Evolutionary conservation across 1,140 invertebrate species (phyloP).

Genomic region (Oryctes rhinoceros): DNA sequence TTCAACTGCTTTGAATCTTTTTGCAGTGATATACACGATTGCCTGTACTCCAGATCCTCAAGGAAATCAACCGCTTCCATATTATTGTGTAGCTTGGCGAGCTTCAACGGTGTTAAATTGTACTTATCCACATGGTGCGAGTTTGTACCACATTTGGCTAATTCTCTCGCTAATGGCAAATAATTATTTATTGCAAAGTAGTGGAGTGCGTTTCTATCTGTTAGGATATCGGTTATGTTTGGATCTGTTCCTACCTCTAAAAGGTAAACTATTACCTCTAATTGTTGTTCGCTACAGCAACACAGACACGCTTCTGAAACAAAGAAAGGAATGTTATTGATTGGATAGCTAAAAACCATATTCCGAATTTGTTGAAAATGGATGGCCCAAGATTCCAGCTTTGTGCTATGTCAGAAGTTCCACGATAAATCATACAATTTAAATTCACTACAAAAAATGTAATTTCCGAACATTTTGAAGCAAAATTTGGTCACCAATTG

Average conservation of each 20-base stretch:
- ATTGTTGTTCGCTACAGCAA: constrained; percentile 23
- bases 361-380: too few relatives aligned
- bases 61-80: constrained; percentile 31
- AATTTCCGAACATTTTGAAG: too few relatives aligned
- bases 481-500: too few relatives aligned
- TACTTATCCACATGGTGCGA: constrained; percentile 38
- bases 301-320: constrained; percentile 29
- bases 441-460: too few relatives aligned
- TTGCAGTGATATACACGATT: background rate
- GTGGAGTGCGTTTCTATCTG: constrained; percentile 49
- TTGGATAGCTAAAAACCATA: too few relatives aligned
- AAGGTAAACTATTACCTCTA: constrained; percentile 35
- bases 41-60: background rate
- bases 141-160: constrained; percentile 46
- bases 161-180: constrained; percentile 42
- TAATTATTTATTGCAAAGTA: constrained; percentile 48
- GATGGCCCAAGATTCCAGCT: too few relatives aligned
- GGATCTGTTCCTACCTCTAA: constrained; percentile 43
- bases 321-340: background rate
- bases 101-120: constrained; percentile 42
- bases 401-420: too few relatives aligned
- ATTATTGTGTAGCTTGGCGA: constrained; percentile 48
- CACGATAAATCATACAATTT: too few relatives aligned
- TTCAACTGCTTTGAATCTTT: background rate
- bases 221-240: constrained; percentile 29